phyloP scores from a whole-genome alignment of 2,113 vertebrate genomes.

The Hippolais icterina region DNA sequence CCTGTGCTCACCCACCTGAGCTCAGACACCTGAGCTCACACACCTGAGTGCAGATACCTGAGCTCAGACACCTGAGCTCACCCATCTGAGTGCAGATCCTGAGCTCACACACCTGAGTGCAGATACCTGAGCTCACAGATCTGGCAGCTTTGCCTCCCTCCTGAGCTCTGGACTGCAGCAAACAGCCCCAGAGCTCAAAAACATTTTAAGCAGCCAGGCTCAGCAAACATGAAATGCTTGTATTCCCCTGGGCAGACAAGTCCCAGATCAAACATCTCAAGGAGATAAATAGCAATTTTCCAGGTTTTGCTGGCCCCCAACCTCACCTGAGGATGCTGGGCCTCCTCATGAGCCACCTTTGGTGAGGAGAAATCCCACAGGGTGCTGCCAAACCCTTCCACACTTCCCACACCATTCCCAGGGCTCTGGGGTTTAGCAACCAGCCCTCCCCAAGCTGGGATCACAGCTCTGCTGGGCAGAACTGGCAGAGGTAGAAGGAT shows the following conservation, averaged over 20 bases:
- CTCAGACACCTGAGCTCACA: not conserved
- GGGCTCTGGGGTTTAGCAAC: not conserved
- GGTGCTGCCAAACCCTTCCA: not conserved
- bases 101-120: not conserved
- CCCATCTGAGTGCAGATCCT: not conserved
- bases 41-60: too few relatives aligned
- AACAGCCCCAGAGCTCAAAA: not conserved
- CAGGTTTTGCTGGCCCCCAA: not conserved
- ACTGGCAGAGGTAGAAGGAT: not conserved
- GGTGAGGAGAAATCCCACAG: not conserved
- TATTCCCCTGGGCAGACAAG: not conserved
- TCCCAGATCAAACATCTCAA: not conserved
- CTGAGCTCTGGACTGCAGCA: not conserved
- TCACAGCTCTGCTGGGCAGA: not conserved
- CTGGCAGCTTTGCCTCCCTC: not conserved
- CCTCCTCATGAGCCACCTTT: not conserved
- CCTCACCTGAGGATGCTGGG: not conserved
- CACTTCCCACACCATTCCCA: not conserved
- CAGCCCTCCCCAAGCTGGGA: not conserved
- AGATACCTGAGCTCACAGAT: not conserved
- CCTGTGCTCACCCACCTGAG: not conserved
- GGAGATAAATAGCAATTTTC: not conserved
- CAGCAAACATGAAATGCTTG: fast-evolving
- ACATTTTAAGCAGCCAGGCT: not conserved
- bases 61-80: not conserved